These are phyloP conservation scores for Hippolais icterina DNA, from an alignment of 2,113 vertebrate species.

Conservation along the genomic window DNA sequence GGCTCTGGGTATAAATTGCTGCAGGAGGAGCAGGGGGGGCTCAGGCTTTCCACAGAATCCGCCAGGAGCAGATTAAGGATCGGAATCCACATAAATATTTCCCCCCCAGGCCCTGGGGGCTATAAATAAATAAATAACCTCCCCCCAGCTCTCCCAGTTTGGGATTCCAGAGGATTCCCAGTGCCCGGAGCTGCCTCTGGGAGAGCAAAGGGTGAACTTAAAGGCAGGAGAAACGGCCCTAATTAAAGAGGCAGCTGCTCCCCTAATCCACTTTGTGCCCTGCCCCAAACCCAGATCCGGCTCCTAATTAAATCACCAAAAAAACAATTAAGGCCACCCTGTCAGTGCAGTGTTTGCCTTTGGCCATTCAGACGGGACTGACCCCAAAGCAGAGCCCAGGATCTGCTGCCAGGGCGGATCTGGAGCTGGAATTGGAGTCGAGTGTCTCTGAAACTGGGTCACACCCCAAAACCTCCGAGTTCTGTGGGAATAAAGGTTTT, in stretches of 20 bases:
- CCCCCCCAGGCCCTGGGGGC: background rate
- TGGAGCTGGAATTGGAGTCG: background rate
- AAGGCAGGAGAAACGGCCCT: background rate
- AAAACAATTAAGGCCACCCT: background rate
- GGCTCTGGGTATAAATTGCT: background rate
- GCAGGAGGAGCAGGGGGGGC: background rate
- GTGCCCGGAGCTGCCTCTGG: background rate
- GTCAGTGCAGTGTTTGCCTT: background rate
- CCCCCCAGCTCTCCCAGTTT: background rate
- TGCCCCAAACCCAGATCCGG: conserved; percentile 11
- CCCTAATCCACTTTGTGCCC: conserved; percentile 5
- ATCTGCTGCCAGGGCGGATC: background rate
- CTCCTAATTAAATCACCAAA: conserved; percentile 3
- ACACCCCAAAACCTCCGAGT: background rate
- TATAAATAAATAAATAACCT: background rate
- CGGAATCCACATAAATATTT: background rate
- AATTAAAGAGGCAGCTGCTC: conserved; percentile 12
- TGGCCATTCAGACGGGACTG: background rate
- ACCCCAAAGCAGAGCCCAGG: background rate
- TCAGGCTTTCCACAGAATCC: conserved; percentile 8
- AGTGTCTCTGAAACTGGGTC: background rate
- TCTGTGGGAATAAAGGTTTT: background rate
- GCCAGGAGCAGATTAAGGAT: background rate
- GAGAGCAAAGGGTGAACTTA: background rate
- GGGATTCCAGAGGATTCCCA: background rate